A percentile compares a stretch with the other conserved stretches of the same genome.
Conservation (phyloP, 2,113 vertebrate species). For the Dipodomys merriami region DNA sequence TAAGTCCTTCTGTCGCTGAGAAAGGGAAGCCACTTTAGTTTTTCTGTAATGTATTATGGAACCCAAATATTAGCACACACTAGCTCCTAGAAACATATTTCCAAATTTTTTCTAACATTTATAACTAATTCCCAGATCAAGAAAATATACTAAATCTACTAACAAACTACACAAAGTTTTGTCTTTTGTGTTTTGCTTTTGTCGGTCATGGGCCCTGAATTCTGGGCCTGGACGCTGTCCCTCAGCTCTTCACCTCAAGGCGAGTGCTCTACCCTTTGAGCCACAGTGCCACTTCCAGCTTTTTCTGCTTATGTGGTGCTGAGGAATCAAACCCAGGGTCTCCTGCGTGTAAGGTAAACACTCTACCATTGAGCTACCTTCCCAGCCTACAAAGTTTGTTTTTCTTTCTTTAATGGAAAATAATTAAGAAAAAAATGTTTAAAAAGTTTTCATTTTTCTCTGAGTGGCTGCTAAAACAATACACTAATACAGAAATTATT, state of each 20-base stretch:
- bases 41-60: background rate
- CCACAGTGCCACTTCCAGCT: too few relatives aligned
- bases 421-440: slow-evolving; percentile 68
- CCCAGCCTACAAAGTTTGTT: too few relatives aligned
- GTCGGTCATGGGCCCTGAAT: too few relatives aligned
- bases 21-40: background rate
- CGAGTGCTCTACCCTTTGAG: too few relatives aligned
- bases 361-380: too few relatives aligned
- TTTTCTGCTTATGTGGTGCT: too few relatives aligned
- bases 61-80: background rate
- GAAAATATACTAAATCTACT: slow-evolving; percentile 53
- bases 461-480: slow-evolving; percentile 46
- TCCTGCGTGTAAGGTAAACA: too few relatives aligned
- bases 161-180: slow-evolving; percentile 53
- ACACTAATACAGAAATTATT: slow-evolving; percentile 69
- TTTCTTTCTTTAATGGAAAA: slow-evolving; percentile 59
- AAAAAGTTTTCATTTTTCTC: slow-evolving; percentile 61
- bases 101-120: slow-evolving; percentile 50
- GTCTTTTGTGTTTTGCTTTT: too few relatives aligned
- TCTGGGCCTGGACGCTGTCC: too few relatives aligned
- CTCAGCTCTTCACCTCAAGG: too few relatives aligned
- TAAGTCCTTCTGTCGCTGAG: background rate
- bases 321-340: too few relatives aligned
- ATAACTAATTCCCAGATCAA: slow-evolving; percentile 59
- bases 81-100: background rate